Conservation (phyloP, 2,797 vertebrate genomes). For the Discoglossus pictus region DNA sequence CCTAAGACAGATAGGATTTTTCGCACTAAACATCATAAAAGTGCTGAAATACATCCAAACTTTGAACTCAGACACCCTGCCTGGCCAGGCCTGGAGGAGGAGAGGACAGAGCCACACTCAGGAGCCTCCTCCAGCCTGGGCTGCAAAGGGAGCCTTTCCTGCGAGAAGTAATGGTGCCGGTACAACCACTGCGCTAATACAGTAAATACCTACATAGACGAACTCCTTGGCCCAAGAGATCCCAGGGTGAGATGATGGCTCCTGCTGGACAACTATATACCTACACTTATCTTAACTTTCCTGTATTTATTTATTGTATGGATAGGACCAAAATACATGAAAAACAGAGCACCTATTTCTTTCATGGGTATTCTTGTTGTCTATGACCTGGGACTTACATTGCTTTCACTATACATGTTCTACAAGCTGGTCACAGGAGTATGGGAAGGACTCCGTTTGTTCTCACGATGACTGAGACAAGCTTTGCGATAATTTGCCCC, state of each 20-base stretch:
- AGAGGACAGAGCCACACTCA: not conserved
- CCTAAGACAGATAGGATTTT: too few species aligned
- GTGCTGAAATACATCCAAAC: too few species aligned
- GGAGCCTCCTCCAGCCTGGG: not conserved
- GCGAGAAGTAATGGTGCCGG: conserved; percentile 12
- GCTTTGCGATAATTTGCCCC: conserved; percentile 85
- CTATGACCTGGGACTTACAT: conserved; percentile 89
- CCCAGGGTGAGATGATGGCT: conserved; percentile 89
- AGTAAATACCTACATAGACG: too few species aligned
- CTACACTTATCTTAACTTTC: conserved; percentile 83
- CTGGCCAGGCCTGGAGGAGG: conserved; percentile 15
- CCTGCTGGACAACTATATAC: conserved; percentile 87
- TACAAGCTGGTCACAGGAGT: too few species aligned
- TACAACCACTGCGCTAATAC: conserved; percentile 33
- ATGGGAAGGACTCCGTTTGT: conserved; percentile 95
- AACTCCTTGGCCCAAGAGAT: too few species aligned
- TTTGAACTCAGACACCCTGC: not conserved
- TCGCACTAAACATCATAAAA: too few species aligned
- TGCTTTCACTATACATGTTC: conserved; percentile 95
- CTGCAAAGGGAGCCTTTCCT: not conserved
- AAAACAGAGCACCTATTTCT: conserved; percentile 78
- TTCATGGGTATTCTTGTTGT: conserved; percentile 84
- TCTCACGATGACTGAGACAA: conserved; percentile 88
- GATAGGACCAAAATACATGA: conserved; percentile 95
- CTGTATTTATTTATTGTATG: conserved; percentile 91